Percentiles rank a stretch among this genome's conserved stretches.
Conservation (phyloP, 2,113 vertebrate genomes). For the Mohoua ochrocephala region DNA sequence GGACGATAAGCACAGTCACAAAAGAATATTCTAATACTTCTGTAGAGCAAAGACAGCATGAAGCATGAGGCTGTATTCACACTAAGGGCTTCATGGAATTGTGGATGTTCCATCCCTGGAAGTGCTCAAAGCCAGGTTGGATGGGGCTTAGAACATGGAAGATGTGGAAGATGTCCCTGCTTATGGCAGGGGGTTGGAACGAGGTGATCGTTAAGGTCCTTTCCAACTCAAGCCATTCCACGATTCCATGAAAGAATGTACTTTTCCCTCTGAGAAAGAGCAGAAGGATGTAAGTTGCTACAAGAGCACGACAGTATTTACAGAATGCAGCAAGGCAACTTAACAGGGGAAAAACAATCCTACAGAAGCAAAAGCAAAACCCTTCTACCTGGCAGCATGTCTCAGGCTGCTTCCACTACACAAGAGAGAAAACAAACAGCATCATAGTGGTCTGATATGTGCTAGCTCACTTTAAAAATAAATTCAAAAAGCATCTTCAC, state of each 20-base stretch:
- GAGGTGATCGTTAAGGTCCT: neutral
- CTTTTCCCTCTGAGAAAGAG: neutral
- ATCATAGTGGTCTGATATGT: rapidly evolving
- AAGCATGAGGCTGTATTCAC: neutral
- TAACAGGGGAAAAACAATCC: neutral
- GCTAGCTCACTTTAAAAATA: neutral
- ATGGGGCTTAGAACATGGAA: neutral
- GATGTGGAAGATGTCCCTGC: neutral
- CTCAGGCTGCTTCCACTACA: neutral
- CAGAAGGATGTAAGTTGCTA: neutral
- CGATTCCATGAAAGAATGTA: neutral
- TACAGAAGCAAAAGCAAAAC: neutral
- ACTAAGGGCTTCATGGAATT: neutral
- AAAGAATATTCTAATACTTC: neutral
- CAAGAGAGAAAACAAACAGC: neutral
- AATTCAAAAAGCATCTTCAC: neutral
- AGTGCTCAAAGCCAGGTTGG: neutral
- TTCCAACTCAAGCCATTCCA: neutral
- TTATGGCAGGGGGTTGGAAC: neutral
- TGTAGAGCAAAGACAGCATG: neutral
- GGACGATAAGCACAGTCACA: neutral
- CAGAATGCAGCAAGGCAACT: neutral
- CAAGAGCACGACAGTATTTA: neutral
- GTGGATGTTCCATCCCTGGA: neutral
- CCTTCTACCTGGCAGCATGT: neutral